Evolutionary conservation across 2,113 vertebrate genomes (phyloP).

Genomic region (Furnarius figulus): DNA sequence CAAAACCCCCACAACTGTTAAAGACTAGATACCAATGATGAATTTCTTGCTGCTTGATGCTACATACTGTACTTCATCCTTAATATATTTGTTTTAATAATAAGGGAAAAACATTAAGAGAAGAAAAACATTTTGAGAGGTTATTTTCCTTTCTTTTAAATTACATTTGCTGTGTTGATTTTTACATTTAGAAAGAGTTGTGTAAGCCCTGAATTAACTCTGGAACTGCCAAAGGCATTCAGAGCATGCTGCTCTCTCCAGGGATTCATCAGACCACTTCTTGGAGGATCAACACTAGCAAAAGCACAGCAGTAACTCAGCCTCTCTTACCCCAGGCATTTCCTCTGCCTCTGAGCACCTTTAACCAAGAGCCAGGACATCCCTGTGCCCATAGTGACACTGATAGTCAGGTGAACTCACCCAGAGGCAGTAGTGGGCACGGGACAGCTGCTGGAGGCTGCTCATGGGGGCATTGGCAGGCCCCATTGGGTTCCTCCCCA

Average conservation of each 20-base stretch:
- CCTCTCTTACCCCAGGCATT: fast-evolving
- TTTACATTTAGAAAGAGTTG: not conserved
- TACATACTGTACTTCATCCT: not conserved
- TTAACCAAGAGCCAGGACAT: fast-evolving
- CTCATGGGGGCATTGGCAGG: fast-evolving
- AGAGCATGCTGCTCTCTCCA: not conserved
- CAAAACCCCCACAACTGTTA: not conserved
- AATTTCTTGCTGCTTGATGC: slow-evolving; percentile 22
- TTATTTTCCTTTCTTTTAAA: not conserved
- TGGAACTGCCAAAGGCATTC: not conserved
- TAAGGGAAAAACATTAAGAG: not conserved
- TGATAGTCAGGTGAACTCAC: fast-evolving
- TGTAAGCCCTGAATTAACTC: not conserved
- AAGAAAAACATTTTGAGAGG: not conserved
- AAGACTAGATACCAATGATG: not conserved
- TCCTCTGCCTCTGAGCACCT: not conserved
- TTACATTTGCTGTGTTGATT: not conserved
- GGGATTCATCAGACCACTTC: fast-evolving
- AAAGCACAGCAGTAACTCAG: not conserved
- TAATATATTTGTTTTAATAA: slow-evolving; percentile 2
- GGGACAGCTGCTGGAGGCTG: not conserved
- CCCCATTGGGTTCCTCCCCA: fast-evolving
- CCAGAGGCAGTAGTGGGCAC: not conserved
- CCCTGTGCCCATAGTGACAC: fast-evolving
- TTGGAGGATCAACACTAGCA: not conserved